Evolutionary conservation across 2,113 vertebrate species (phyloP), one percentile per base, ranked within the genome.

Genomic region (Saccopteryx leptura): DNA sequence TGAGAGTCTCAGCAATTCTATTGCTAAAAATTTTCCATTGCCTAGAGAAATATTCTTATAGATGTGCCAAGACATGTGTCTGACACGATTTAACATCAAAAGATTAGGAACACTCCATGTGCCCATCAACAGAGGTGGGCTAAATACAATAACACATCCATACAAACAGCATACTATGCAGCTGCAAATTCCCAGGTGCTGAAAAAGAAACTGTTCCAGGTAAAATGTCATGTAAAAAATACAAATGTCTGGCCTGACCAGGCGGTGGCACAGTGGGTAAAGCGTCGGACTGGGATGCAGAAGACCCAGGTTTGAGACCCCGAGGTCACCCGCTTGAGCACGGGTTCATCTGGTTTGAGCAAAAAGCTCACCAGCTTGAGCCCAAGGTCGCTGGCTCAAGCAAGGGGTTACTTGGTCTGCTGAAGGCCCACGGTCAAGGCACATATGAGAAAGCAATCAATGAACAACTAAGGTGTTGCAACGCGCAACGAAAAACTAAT

Each of bases 1-100:
- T 26, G 19, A 26, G 46, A 23, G 61, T 82, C 74, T 26, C 24
- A 84, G 66, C 18, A 88, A 89, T 56, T 93, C 68, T 69, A 95
- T 21, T 54, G 72, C 4, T 54, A 92, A 68, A 78, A 89, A 92
- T 74, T 87, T 76, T 39, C 39, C 39, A 39, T 39, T 88, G 31
- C 81, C 61, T 50, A 50, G 60, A 94, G 60, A 93, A 88, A 88
- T 81, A 87, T 31, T 61, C 33, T 19, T 58, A 88, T 12, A 33
- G 48, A 54, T 83, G 10, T 48, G 60, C 31, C 11, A 71, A 86
- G 76, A 61, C 50, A 48, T 2, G 2, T 74, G 26, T 80, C 58
- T 26, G 84, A 58, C 63, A 78, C 7, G 26, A 58, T 78, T 95
- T 79, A 74, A 69, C 48, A 66, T 60, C 50, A 61, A 66, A 89